Conservation (phyloP, 1,140 invertebrate species). For the Potamilus streckersoni region DNA sequence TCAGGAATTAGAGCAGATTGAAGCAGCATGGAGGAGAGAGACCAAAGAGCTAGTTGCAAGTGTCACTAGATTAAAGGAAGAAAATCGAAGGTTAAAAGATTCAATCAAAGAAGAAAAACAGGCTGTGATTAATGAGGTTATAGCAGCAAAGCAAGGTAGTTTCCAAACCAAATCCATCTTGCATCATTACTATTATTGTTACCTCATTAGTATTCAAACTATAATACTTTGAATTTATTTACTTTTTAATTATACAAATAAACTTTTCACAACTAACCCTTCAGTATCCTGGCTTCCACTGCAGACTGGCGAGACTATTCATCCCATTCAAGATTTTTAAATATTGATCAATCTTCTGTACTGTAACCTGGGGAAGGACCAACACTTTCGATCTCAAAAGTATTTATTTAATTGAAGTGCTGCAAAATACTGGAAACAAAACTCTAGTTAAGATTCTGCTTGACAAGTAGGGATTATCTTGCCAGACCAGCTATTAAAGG, state of each 20-base stretch:
- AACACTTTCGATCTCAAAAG: too few relatives aligned
- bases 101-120: constrained; percentile 53
- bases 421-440: too few relatives aligned
- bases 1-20: constrained; percentile 93
- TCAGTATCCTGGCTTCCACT: not conserved
- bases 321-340: too few relatives aligned
- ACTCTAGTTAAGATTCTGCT: too few relatives aligned
- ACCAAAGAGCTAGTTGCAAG: constrained; percentile 85
- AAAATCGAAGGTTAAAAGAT: constrained; percentile 83
- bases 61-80: constrained; percentile 88
- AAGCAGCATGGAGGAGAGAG: constrained; percentile 94
- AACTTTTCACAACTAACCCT: not conserved
- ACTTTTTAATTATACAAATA: not conserved
- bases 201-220: not conserved
- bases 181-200: not conserved
- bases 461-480: too few relatives aligned
- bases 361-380: too few relatives aligned
- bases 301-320: not conserved
- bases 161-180: not conserved
- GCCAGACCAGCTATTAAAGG: too few relatives aligned
- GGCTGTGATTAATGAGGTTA: constrained; percentile 52
- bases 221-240: not conserved
- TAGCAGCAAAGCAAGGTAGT: constrained; percentile 53
- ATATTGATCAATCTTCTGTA: too few relatives aligned
- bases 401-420: too few relatives aligned